These are phyloP conservation scores for Thera britannica DNA, from an alignment of 2,888 invertebrate genomes.

Conservation along the genomic window DNA sequence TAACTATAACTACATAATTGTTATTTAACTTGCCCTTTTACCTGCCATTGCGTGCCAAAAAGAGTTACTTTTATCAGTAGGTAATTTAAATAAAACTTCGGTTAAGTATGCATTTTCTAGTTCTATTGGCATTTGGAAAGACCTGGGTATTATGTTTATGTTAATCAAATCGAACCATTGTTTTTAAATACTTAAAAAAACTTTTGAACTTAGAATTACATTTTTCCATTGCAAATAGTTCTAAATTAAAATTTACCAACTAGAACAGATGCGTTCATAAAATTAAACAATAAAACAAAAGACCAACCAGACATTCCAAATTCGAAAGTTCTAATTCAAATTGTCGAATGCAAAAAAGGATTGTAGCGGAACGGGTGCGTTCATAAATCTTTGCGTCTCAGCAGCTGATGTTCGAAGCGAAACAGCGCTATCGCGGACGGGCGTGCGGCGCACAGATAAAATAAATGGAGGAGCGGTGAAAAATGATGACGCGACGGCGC, in stretches of 20 bases:
- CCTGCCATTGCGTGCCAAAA: conserved; percentile 9
- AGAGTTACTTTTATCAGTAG: conserved; percentile 1
- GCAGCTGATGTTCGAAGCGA: conserved; percentile 79
- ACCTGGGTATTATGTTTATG: too few relatives aligned
- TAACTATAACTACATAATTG: not conserved
- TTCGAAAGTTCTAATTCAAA: conserved; percentile 61
- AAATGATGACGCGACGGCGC: conserved; percentile 81
- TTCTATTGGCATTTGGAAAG: not conserved
- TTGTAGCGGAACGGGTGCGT: conserved; percentile 75
- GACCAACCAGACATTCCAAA: conserved; percentile 59
- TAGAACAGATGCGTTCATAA: not conserved
- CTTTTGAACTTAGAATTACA: too few relatives aligned
- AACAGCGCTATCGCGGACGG: conserved; percentile 61
- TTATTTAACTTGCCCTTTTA: not conserved
- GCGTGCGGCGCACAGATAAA: conserved; percentile 82
- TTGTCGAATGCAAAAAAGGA: conserved; percentile 54
- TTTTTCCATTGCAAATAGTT: not conserved
- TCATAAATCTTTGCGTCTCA: conserved; percentile 81
- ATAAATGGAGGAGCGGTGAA: conserved; percentile 82
- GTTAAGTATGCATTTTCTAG: not conserved
- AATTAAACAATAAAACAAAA: conserved; percentile 19
- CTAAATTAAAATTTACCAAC: not conserved
- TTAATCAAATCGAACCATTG: too few relatives aligned
- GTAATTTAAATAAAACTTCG: not conserved
- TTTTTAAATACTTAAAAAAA: too few relatives aligned